Evolutionary conservation across 2,888 invertebrate species (phyloP), one percentile per base, ranked within the genome.

Genomic region (Stenoptilia bipunctidactyla): DNA sequence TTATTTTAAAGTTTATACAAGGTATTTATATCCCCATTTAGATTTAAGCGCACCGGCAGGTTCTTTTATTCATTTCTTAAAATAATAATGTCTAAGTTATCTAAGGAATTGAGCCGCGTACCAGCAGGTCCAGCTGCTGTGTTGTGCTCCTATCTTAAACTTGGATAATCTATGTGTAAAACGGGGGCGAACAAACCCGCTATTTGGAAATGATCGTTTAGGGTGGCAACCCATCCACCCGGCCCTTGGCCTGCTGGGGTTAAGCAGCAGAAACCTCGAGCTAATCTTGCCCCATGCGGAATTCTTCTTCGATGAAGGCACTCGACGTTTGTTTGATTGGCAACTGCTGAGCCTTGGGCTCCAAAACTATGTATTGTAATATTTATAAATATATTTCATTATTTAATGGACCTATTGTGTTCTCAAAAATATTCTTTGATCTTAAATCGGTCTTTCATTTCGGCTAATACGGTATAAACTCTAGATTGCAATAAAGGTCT

Each of bases 391-490:
- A 25, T 35, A 14, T 36, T 35, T 25, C 36, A 35, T 27, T 41
- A 41, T 14, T 13, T 38, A 37, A 37, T 37, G 37, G 25, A 30
- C 37, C 34, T 37, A 20, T 39, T 39, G 6, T 27, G 2, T 10
- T 40, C 27, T 10, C 40, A n/a, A 13, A n/a, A 5, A 14, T 13
- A 13, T 27, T 40, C 40, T 2, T 12, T 6, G 25, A 40, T 40
- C 30, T 40, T 40, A 15, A 40, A 33, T 1, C 34, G 10, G 14
- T 40, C 34, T 34, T 41, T 41, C 38, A 41, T 37, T n/a, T 41
- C 41, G 1, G 38, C 41, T 8, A 41, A n/a, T 20, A 41, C 27
- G 8, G n/a, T 15, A 15, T 41, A 41, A 1, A 41, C 41, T 14
- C 34, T 1, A 1, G 15, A 33, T 14, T 41, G 41, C 10, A 41